Evolutionary conservation across 2,797 vertebrate genomes (phyloP), one percentile per base, ranked within the genome.

Genomic region (Sebastes iracundus): DNA sequence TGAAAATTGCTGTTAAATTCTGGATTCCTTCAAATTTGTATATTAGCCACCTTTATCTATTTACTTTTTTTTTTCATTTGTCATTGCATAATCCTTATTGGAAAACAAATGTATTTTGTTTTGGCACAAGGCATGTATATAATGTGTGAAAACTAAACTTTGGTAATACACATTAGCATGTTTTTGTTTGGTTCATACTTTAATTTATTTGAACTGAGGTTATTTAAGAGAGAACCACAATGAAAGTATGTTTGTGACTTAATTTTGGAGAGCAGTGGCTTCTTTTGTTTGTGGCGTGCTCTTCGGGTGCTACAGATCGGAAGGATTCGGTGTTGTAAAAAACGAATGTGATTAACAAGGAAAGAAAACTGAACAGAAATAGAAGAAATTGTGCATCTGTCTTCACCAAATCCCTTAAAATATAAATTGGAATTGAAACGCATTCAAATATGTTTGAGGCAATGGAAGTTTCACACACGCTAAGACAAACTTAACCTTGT

Each of bases 1-100:
- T 96, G 94, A 95, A 95, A 95, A 94, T 93, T 94, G 94, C 94
- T 95, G 94, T 96, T 95, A 93, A 93, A 95, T 93, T 95, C 94
- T 94, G 91, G 90, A 93, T 93, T 93, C 92, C 91, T 94, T 95
- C 85, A 94, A 94, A 94, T 96, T 94, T 96, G 96, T 96, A 96
- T 96, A 96, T 96, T 95, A 94, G 95, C 94, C 93, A 91, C 88
- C 84, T 92, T 92, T 93, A 92, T 93, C 91, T 90, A 91, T 94
- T 93, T 87, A 60, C 82, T 91, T 96, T 75, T 69, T 69, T 35
- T 61, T 53, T 84, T 81, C 58, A 67, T 87, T 86, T 89, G 77
- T 89, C 85, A 94, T 89, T 88, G 84, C 88, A 90, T 84, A 82
- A 81, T 89, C 76, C 84, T 92, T 84, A 84, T 91, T 79, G 33